Base-by-base conservation (phyloP, 1,140 invertebrate genomes). In the Pogonognathellus flavescens region DNA sequence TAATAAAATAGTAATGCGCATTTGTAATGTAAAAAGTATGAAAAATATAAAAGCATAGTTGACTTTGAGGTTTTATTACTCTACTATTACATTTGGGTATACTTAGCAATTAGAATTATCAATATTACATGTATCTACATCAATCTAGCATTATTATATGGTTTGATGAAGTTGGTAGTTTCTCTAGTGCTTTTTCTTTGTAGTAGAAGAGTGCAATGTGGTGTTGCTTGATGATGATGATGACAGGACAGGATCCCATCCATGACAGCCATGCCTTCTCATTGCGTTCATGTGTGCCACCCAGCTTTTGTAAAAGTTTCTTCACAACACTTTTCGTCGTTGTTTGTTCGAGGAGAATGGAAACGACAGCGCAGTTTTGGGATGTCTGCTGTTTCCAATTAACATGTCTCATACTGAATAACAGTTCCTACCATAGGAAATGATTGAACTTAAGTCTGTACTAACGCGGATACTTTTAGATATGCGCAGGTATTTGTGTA, bases 241-340 rank as follows among this genome's bases (percentile, higher is more conserved):
- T 66, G 62, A 66, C 20, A 66, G 62, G 62, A 25, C 20, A 66
- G 62, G 62, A 25, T 66, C 62, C 22, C 18, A 60, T 41, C 31
- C 31, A 41, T 41, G 31, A 41, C 16, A 66, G 20, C 10, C 62
- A 25, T 31, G 22, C 62, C 62, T 66, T 66, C 62, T 25, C 20
- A 25, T 66, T 66, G 22, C 62, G 20, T 14, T 25, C 31, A 41
- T 41, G 31, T 41, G 31, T 66, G 62, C 62, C 62, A 66, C 62
- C 62, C 62, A 66, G 20, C 25, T 66, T 66, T 25, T 31, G 31
- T 66, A 18, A 22, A 25, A 25, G 20, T 66, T 31, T 31, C 62
- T 66, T 66, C 14, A 66, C 11, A 22, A 66, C 13, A 59, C 18
- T 18, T 6, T 25, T 22, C 62, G n/a, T n/a, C n/a, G n/a, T n/a